phyloP scores from a whole-genome alignment of 2,113 vertebrate species.

The Eulemur macaco region DNA sequence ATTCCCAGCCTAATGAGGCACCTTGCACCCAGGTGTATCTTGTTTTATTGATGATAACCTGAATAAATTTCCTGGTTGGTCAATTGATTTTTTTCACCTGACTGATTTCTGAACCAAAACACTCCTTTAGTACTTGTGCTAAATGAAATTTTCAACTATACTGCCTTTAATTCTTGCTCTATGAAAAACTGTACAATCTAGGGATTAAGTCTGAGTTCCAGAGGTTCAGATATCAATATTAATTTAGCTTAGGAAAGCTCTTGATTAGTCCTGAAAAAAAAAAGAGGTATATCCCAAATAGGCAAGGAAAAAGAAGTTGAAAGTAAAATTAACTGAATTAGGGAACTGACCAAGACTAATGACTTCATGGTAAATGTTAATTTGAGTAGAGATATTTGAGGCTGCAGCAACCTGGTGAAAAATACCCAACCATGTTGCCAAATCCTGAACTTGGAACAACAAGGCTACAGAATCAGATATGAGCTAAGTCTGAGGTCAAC shows the following conservation, averaged over 20 bases:
- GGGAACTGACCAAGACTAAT: background rate
- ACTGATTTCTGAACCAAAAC: conserved; percentile 35
- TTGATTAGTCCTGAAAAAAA: background rate
- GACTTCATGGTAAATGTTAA: background rate
- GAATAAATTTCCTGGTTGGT: background rate
- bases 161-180: background rate
- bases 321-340: background rate
- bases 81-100: background rate
- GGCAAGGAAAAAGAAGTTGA: background rate
- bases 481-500: background rate
- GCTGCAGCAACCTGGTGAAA: background rate
- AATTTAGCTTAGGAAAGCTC: background rate
- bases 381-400: conserved; percentile 47
- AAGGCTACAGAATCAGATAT: background rate
- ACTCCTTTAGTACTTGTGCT: background rate
- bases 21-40: background rate
- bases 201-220: background rate
- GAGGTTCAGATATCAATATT: background rate
- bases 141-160: conserved; percentile 37
- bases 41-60: background rate
- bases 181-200: conserved; percentile 16
- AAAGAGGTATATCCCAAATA: background rate
- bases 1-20: background rate
- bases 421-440: background rate
- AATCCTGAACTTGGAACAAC: background rate